Base-by-base conservation (phyloP, 1,140 invertebrate genomes). In the Caerostris extrusa region DNA sequence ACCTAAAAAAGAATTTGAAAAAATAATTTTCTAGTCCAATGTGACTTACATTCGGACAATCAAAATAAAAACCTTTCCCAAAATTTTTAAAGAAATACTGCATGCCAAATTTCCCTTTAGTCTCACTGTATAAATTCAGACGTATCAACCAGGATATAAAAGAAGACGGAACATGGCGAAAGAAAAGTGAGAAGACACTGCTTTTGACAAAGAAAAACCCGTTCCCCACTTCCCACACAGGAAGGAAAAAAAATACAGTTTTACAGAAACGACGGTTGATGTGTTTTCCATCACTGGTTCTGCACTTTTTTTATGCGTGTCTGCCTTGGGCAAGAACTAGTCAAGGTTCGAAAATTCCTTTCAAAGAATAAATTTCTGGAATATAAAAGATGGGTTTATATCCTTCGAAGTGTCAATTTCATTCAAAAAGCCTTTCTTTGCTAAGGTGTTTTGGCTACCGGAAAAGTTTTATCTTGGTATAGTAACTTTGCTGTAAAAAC, bases 361-460 rank as follows among this genome's bases (percentile, higher is more conserved):
- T 71, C 69, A 71, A 71, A 71, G 7, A 71, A 71, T 71, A 71
- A 50, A 71, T 71, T 71, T 71, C 8, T 71, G 69, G 69, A 71
- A 71, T 71, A 71, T 71, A 71, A 71, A 71, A 71, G 69, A 71
- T 34, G n/a, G 19, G 3, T 71, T 50, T 10, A 10, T n/a, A 50
- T 71, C 3, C 69, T 71, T 71, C 69, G 34, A 71, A 34, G n/a
- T 71, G 69, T 50, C 69, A 71, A 71, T 71, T 71, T 71, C 10
- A n/a, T 71, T 71, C 19, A 8, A 50, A 71, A 71, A 34, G n/a
- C 19, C 7, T 7, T 71, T 34, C 34, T 19, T 71, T 71, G 69
- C 6, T 19, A 10, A 7, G 19, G 10, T 8, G 10, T 50, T 7
- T 1, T 7, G 7, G n/a, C 19, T 71, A 7, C 17, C 7, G 7